phyloP scores from a whole-genome alignment of 2,113 vertebrate genomes.

The Nettapus auritus region DNA sequence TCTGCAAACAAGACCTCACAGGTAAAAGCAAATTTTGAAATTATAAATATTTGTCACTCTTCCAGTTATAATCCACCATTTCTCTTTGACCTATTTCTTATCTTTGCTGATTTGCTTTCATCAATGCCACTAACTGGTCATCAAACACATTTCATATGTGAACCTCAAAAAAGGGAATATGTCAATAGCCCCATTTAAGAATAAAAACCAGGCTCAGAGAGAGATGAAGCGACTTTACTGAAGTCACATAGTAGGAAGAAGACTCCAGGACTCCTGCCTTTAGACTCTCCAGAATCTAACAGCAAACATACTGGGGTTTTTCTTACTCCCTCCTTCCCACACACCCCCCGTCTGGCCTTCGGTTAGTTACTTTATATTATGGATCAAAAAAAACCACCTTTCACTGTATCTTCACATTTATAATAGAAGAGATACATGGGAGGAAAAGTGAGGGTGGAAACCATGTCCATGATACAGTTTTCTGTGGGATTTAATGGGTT shows the following conservation, averaged over 20 bases:
- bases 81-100: background rate
- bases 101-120: background rate
- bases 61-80: background rate
- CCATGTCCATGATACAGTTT: background rate
- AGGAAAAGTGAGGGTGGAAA: background rate
- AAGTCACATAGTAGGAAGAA: background rate
- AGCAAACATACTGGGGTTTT: background rate
- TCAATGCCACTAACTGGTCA: background rate
- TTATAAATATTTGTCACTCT: background rate
- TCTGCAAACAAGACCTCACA: background rate
- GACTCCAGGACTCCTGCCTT: background rate
- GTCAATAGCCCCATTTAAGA: background rate
- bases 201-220: background rate
- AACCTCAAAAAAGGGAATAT: background rate
- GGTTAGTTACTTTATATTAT: background rate
- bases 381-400: background rate
- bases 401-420: background rate
- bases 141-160: background rate
- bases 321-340: no score
- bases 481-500: background rate
- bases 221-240: background rate
- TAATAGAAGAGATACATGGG: background rate
- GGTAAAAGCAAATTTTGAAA: background rate
- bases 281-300: background rate
- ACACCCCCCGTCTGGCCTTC: no score